These are phyloP conservation scores for Ernsta delagoae DNA, from an alignment of 2,888 invertebrate genomes.

Conservation along the genomic window DNA sequence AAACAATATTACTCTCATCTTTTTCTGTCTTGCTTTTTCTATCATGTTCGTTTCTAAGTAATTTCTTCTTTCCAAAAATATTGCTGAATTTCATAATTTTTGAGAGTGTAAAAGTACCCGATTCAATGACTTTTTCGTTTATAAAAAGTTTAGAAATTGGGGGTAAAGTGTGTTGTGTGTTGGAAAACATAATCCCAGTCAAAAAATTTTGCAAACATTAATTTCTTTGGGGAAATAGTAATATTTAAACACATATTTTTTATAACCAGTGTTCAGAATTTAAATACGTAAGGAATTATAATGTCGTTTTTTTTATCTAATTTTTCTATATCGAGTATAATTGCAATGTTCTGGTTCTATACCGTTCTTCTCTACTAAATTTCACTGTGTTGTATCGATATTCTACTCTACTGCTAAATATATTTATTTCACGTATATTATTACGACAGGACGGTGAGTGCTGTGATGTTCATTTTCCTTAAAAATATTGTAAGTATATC, in stretches of 20 bases:
- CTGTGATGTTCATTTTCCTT: conserved; percentile 18
- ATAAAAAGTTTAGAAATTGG: conserved; percentile 76
- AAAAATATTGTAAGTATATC: not conserved
- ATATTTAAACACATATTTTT: too few relatives aligned
- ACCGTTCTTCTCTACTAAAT: not conserved
- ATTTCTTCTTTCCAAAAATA: conserved; percentile 15
- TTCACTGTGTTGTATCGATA: too few relatives aligned
- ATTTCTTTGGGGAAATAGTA: not conserved
- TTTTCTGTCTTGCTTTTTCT: conserved; percentile 17
- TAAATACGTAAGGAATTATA: too few relatives aligned
- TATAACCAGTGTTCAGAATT: too few relatives aligned
- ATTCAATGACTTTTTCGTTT: conserved; percentile 70
- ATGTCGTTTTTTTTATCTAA: too few relatives aligned
- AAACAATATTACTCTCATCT: too few relatives aligned
- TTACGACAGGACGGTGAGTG: conserved; percentile 23
- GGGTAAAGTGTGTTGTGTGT: conserved; percentile 46
- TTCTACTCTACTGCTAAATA: too few relatives aligned
- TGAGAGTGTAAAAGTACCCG: conserved; percentile 56
- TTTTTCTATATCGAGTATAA: too few relatives aligned
- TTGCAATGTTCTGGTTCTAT: too few relatives aligned
- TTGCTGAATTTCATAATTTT: conserved; percentile 52
- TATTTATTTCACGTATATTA: too few relatives aligned
- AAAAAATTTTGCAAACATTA: not conserved
- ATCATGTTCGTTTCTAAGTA: conserved; percentile 6
- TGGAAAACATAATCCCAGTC: not conserved